Base-by-base conservation (phyloP, 2,113 vertebrate genomes). In the Chloropsis cyanopogon region DNA sequence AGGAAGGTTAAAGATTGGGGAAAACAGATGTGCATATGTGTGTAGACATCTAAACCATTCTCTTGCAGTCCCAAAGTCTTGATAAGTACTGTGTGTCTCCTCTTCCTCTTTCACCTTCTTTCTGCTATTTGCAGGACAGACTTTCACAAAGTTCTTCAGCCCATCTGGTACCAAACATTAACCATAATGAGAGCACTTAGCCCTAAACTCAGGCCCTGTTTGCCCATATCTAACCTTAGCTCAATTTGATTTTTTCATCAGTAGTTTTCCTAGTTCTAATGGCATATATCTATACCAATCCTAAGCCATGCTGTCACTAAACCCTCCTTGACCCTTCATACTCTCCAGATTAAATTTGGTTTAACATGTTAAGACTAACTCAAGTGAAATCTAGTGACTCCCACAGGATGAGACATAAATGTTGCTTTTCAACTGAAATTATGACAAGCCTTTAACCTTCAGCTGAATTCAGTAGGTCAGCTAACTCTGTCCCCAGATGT, bases 1-100 rank as follows among this genome's bases (percentile, higher is more conserved):
- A 93, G 47, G 28, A 94, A 95, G 60, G 83, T 83, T 92, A 75
- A 92, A 86, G 50, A 84, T 4, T 77, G 75, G 85, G 50, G 37
- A 93, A 85, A 72, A 76, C 68, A 93, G 76, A 86, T 70, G 68
- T 86, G 39, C 42, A 52, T 19, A 37, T 52, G 33, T 84, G 69
- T 54, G 16, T 44, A 44, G 72, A 41, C 41, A 81, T 90, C 11
- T 70, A 80, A 92, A 61, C 33, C 20, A 6, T 70, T 77, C 66
- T 52, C n/a, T 64, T 86, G 76, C 3, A 4, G 46, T 90, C 47
- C 42, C 63, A 47, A 63, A 42, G 14, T 46, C 93, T 88, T 65
- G 50, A 12, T 82, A 77, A 76, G 31, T 46, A 35, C 19, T 39
- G 37, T 44, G 9, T 82, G 15, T 42, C 42, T 68, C 57, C 65